Evolutionary conservation across 2,113 vertebrate genomes (phyloP), one percentile per base, ranked within the genome.

Genomic region (Himantopus leucocephalus): DNA sequence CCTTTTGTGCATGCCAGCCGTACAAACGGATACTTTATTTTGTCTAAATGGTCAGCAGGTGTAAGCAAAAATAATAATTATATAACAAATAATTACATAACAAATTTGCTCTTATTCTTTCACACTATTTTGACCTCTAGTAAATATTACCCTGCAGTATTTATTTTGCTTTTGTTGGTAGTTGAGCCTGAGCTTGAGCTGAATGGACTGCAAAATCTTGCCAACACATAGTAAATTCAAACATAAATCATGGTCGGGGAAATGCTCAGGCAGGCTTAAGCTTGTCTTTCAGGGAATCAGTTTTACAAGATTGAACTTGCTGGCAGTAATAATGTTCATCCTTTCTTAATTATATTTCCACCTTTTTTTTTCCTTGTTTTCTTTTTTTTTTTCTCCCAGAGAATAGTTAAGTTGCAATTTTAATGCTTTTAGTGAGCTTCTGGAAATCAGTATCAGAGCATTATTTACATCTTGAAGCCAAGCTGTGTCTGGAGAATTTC

Each of bases 381-480:
- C 10, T 19, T 32, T 52, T 47, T 14, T 37, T 14, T 13, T 47
- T 66, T 32, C 19, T 52, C 14, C 17, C 12, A 43, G 53, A 45
- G 30, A 92, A 91, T 7, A 68, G 37, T 85, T 91, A 94, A 71
- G 45, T 81, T 88, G 43, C 26, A 92, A 60, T 96, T 91, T 71
- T 90, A 96, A 93, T 87, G 53, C 47, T 94, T 96, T 90, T 71
- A 92, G 64, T 82, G 75, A 85, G 81, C 93, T 97, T 97, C 95
- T 96, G 90, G 81, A 97, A 95, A 94, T 90, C 35, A 70, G 50
- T 81, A 92, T 92, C 81, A 90, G 76, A 81, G 96, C 59, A 85
- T 87, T 92, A 95, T 97, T 96, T 97, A 96, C 59, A 92, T 96
- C 59, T 77, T 82, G 58, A 94, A 92, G 32, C 50, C 93, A 97